Evolutionary conservation across 2,888 invertebrate genomes (phyloP).

Genomic region (Lasius fuliginosus): DNA sequence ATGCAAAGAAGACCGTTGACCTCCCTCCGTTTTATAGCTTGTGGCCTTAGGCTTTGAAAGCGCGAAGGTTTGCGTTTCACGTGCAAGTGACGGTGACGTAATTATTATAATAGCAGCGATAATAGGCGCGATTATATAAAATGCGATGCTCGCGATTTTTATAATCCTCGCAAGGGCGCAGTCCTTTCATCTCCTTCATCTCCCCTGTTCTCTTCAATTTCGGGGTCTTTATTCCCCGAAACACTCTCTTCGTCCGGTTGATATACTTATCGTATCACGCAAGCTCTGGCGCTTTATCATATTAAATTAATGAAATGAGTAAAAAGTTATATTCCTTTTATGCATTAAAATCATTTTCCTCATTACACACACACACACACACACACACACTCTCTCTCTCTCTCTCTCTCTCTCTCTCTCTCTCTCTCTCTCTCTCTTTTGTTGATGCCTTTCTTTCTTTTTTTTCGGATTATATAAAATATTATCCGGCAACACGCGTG

Average conservation of each 20-base stretch:
- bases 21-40: constrained; percentile 10
- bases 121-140: constrained; percentile 35
- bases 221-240: not conserved
- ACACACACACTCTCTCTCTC: too few species aligned
- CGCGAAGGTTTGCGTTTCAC: not conserved
- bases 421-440: not conserved
- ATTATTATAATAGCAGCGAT: constrained; percentile 46
- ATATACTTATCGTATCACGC: not conserved
- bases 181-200: not conserved
- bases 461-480: not conserved
- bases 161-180: constrained; percentile 15
- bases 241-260: not conserved
- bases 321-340: not conserved
- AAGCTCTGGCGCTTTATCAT: not conserved
- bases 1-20: constrained; percentile 21
- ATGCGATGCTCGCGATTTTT: constrained; percentile 44
- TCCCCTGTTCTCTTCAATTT: not conserved
- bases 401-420: not conserved
- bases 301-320: constrained; percentile 23
- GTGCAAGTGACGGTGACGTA: constrained; percentile 37
- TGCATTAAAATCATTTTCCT: not conserved
- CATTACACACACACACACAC: too few species aligned
- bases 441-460: not conserved
- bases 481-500: constrained; percentile 31
- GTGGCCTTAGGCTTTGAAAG: constrained; percentile 21